Percentiles rank a stretch among this genome's conserved stretches.
phyloP scores from a whole-genome alignment of 1,140 invertebrate species.

The Centruroides vittatus region DNA sequence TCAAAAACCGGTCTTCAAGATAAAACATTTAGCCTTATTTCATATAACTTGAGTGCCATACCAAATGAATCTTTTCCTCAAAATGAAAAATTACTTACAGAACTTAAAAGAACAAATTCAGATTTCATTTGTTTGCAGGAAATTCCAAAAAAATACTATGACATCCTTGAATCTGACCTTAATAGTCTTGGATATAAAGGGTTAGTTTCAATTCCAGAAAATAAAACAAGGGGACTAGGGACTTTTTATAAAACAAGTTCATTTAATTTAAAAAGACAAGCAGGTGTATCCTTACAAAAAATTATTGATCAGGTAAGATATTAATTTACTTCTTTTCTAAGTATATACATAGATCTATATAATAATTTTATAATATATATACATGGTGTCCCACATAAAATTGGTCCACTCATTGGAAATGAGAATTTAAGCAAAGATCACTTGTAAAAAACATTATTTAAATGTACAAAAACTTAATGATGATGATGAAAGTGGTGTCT shows the following conservation, averaged over 20 bases:
- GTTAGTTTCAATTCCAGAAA: slow-evolving; percentile 1
- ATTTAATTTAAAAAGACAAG: slow-evolving; percentile 2
- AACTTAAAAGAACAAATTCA: slow-evolving; percentile 9
- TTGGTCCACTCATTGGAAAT: too few relatives aligned
- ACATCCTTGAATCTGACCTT: slow-evolving; percentile 10
- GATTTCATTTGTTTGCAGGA: slow-evolving; percentile 14
- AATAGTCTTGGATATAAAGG: slow-evolving; percentile 13
- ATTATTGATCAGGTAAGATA: slow-evolving; percentile 13
- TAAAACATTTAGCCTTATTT: slow-evolving; percentile 9
- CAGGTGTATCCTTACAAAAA: slow-evolving; percentile 7
- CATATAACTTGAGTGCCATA: slow-evolving; percentile 10
- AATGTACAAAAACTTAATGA: too few relatives aligned
- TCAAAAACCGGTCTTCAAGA: slow-evolving; percentile 1
- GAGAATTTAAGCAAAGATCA: too few relatives aligned
- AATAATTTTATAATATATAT: too few relatives aligned
- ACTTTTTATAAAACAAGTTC: slow-evolving; percentile 15
- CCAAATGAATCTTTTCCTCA: neutral
- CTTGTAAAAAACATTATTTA: too few relatives aligned
- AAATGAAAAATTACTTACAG: slow-evolving; percentile 13
- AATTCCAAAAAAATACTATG: slow-evolving; percentile 7
- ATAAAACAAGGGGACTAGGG: slow-evolving; percentile 9
- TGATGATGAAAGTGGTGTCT: too few relatives aligned
- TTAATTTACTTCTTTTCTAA: neutral
- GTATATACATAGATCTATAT: too few relatives aligned
- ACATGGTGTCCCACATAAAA: too few relatives aligned